A percentile compares a stretch with the other conserved stretches of the same genome.
phyloP scores from a whole-genome alignment of 2,797 vertebrate genomes.

The Enteromius radiatus region DNA sequence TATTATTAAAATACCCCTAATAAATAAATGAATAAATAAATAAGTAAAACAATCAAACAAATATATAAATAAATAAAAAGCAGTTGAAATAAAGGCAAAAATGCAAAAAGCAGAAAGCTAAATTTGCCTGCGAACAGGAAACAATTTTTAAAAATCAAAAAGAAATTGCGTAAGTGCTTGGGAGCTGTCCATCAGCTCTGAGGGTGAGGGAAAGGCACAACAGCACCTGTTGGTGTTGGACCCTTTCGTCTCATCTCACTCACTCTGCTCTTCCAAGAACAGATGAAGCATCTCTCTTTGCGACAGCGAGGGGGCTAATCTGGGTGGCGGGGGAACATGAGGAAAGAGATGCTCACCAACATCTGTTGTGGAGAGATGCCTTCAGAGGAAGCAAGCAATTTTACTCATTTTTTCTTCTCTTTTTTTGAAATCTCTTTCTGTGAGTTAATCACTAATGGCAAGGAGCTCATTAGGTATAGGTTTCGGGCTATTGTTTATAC shows the following conservation, averaged over 20 bases:
- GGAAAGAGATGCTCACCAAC: slow-evolving; percentile 35
- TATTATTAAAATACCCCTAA: too few species aligned
- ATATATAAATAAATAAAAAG: background rate
- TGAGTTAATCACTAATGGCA: slow-evolving; percentile 77
- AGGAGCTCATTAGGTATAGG: slow-evolving; percentile 77
- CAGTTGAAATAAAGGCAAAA: background rate
- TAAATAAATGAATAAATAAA: too few species aligned
- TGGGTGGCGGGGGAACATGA: slow-evolving; percentile 8
- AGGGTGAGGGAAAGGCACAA: slow-evolving; percentile 23
- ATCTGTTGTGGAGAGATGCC: slow-evolving; percentile 42
- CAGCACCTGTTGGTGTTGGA: slow-evolving; percentile 45
- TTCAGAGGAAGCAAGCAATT: slow-evolving; percentile 1
- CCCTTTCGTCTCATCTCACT: slow-evolving; percentile 10
- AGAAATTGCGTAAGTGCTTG: slow-evolving; percentile 46
- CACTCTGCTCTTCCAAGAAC: slow-evolving; percentile 29
- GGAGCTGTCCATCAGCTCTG: slow-evolving; percentile 45
- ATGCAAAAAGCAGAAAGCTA: background rate
- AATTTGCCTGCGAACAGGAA: background rate
- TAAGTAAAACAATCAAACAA: too few species aligned
- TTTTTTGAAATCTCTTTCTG: slow-evolving; percentile 64
- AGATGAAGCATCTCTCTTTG: slow-evolving; percentile 33
- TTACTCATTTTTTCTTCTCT: background rate
- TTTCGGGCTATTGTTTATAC: slow-evolving; percentile 78
- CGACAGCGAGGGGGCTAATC: slow-evolving; percentile 41
- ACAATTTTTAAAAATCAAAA: background rate